These are phyloP conservation scores for Laothoe populi DNA, from an alignment of 2,888 invertebrate genomes.

Conservation along the genomic window DNA sequence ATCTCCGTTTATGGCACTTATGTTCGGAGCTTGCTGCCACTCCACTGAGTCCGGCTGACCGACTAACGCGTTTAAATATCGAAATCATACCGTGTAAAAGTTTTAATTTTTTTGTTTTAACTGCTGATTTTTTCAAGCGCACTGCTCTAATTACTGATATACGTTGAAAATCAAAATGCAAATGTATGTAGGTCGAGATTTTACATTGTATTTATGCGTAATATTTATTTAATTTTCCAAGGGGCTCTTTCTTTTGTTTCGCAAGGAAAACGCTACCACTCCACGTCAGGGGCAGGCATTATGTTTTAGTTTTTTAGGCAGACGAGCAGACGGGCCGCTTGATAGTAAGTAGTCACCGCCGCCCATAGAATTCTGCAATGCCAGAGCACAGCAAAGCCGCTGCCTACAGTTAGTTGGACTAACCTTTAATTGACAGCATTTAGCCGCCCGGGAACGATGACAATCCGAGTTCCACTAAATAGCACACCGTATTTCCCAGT, in stretches of 20 bases:
- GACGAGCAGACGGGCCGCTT: too few relatives aligned
- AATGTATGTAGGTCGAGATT: not conserved
- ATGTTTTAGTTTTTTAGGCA: too few relatives aligned
- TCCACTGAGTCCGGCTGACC: constrained; percentile 44
- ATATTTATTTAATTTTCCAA: not conserved
- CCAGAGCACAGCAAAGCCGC: too few relatives aligned
- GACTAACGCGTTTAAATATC: constrained; percentile 45
- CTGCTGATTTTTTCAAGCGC: constrained; percentile 17
- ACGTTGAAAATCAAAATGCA: not conserved
- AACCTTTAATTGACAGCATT: too few relatives aligned
- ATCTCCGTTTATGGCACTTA: constrained; percentile 46
- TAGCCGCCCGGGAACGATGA: too few relatives aligned
- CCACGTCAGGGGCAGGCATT: too few relatives aligned
- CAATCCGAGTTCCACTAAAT: too few relatives aligned
- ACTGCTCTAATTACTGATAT: constrained; percentile 15
- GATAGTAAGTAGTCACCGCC: too few relatives aligned
- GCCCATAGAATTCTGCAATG: too few relatives aligned
- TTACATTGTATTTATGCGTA: not conserved
- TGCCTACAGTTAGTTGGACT: too few relatives aligned
- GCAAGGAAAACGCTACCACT: too few relatives aligned
- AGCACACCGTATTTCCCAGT: too few relatives aligned
- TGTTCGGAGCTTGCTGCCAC: constrained; percentile 36
- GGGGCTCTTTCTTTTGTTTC: not conserved
- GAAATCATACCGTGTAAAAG: constrained; percentile 33
- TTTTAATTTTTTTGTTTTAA: constrained; percentile 16